A percentile compares a stretch with the other conserved stretches of the same genome.
Conservation (phyloP, 1,140 invertebrate genomes). For the silkworm (Bombyx mori) region DNA sequence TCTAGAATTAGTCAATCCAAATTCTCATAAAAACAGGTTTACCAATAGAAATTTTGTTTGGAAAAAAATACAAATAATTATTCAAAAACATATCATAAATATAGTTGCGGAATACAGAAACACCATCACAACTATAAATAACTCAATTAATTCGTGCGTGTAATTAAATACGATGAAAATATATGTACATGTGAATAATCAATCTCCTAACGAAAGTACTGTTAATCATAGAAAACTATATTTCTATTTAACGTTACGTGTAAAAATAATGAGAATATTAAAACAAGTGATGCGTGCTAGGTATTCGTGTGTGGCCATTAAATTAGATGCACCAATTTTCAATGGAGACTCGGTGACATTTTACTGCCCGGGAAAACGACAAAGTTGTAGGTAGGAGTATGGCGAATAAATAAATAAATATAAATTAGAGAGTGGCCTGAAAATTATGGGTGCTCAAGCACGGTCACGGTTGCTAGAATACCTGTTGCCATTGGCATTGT, state of each 20-base stretch:
- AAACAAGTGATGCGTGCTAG: constrained; percentile 44
- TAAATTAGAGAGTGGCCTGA: too few relatives aligned
- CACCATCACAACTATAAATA: constrained; percentile 31
- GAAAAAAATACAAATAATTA: not conserved
- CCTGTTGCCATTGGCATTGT: constrained; percentile 15
- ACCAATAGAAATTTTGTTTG: not conserved
- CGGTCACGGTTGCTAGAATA: too few relatives aligned
- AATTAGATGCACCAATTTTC: too few relatives aligned
- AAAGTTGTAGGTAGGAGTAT: too few relatives aligned
- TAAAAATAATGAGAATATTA: constrained; percentile 60
- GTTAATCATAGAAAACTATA: constrained; percentile 39
- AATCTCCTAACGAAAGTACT: constrained; percentile 59
- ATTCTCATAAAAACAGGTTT: too few relatives aligned
- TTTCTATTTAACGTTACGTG: constrained; percentile 3
- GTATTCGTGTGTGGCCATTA: constrained; percentile 6
- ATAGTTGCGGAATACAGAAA: constrained; percentile 10
- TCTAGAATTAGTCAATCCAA: too few relatives aligned
- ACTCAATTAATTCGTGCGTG: constrained; percentile 50
- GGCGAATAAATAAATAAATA: too few relatives aligned
- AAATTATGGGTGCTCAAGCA: too few relatives aligned
- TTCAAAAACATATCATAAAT: not conserved
- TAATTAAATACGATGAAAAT: constrained; percentile 54
- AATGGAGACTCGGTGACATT: too few relatives aligned
- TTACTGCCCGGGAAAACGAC: too few relatives aligned
- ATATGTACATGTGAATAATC: constrained; percentile 43